A percentile compares a stretch with the other conserved stretches of the same genome.
phyloP scores from a whole-genome alignment of 2,888 invertebrate genomes.

The Cephus pygmeus region DNA sequence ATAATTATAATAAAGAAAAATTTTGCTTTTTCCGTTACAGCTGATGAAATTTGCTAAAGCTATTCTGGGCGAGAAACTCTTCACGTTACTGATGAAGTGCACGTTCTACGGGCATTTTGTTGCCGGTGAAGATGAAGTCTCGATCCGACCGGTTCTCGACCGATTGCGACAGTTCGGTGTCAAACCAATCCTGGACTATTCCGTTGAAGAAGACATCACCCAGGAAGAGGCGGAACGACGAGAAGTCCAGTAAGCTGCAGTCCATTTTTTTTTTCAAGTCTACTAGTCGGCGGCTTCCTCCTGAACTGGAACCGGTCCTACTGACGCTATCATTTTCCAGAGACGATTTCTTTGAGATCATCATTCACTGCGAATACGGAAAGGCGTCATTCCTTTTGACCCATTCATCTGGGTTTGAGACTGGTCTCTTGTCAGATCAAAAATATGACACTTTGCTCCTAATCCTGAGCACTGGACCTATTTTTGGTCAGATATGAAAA shows the following conservation, averaged over 20 bases:
- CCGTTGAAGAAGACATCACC: slow-evolving; percentile 95
- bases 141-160: slow-evolving; percentile 86
- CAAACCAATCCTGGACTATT: slow-evolving; percentile 98
- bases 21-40: slow-evolving; percentile 66
- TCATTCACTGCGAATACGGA: background rate
- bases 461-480: background rate
- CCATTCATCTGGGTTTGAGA: background rate
- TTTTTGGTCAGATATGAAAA: background rate
- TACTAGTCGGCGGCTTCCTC: background rate
- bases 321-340: background rate
- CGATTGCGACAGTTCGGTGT: slow-evolving; percentile 94
- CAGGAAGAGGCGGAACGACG: slow-evolving; percentile 94
- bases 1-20: background rate
- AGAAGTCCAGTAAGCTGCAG: slow-evolving; percentile 85
- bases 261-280: background rate
- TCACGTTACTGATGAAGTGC: slow-evolving; percentile 86
- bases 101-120: slow-evolving; percentile 99
- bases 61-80: slow-evolving; percentile 84
- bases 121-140: slow-evolving; percentile 92
- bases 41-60: slow-evolving; percentile 83
- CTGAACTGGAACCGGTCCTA: background rate
- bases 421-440: background rate
- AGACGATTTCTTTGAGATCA: background rate
- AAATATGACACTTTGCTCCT: background rate
- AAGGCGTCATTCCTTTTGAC: background rate